These are phyloP conservation scores for Pterostichus niger DNA, from an alignment of 2,888 invertebrate species.

Conservation along the genomic window DNA sequence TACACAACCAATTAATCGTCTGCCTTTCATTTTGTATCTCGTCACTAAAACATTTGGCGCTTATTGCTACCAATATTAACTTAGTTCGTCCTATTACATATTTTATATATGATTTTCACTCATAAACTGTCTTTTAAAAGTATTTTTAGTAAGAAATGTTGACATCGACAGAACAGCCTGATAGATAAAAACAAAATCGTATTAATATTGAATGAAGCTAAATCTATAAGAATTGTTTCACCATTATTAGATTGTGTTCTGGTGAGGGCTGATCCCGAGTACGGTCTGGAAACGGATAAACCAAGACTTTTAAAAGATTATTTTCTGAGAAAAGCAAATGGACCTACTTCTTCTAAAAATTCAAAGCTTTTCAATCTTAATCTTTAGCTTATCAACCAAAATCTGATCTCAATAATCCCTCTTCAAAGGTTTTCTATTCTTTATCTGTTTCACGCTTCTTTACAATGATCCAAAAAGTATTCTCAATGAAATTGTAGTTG, in stretches of 20 bases:
- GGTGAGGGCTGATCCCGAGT: neutral
- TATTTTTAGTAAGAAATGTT: too few relatives aligned
- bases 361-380: conserved; percentile 15
- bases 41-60: too few relatives aligned
- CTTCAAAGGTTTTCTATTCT: conserved; percentile 24
- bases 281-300: neutral
- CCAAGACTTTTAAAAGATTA: neutral
- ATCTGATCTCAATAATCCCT: conserved; percentile 18
- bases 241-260: neutral
- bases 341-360: neutral
- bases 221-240: neutral
- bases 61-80: too few relatives aligned
- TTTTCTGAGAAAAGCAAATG: neutral
- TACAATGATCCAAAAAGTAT: neutral
- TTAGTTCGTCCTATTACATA: too few relatives aligned
- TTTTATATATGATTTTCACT: too few relatives aligned
- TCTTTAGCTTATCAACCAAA: conserved; percentile 26
- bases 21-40: too few relatives aligned
- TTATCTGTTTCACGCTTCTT: conserved; percentile 11
- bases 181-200: too few relatives aligned
- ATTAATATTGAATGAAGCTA: too few relatives aligned
- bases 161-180: too few relatives aligned
- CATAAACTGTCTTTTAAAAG: too few relatives aligned
- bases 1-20: too few relatives aligned
- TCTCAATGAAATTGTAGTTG: too few relatives aligned